These are phyloP conservation scores for Notolepis coatsorum DNA, from an alignment of 2,797 vertebrate genomes.

Conservation along the genomic window DNA sequence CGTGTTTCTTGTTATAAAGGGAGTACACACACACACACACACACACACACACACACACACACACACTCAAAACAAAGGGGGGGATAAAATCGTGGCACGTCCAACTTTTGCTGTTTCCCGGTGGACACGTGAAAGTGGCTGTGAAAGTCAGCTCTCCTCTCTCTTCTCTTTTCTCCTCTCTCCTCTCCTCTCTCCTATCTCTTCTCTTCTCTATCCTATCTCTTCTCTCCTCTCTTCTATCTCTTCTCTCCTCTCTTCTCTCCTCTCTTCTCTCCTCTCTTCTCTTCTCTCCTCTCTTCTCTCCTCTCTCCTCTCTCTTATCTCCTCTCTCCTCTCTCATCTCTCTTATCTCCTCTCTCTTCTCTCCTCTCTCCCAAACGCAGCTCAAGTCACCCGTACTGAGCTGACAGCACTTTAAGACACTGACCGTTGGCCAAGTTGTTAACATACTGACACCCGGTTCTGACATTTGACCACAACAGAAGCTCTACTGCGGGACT, in stretches of 20 bases:
- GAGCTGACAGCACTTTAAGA: conserved; percentile 29
- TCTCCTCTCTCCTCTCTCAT: too few species aligned
- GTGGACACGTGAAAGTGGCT: conserved; percentile 28
- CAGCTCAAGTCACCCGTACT: background rate
- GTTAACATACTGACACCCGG: conserved; percentile 20
- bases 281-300: too few species aligned
- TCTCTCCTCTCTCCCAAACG: background rate
- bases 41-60: conserved; percentile 11
- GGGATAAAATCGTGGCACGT: conserved; percentile 56
- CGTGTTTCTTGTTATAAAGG: conserved; percentile 69
- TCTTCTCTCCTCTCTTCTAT: background rate
- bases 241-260: background rate
- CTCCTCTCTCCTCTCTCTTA: background rate
- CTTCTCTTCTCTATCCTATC: too few species aligned
- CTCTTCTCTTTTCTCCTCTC: background rate
- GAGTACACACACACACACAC: conserved; percentile 19
- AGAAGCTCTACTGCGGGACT: too few species aligned
- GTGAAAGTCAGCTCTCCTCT: background rate
- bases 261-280: background rate
- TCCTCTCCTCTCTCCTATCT: background rate
- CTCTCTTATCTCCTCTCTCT: background rate
- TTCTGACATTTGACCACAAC: conserved; percentile 1
- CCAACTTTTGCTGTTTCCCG: conserved; percentile 43
- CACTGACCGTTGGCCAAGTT: conserved; percentile 4
- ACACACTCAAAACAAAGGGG: conserved; percentile 25